Evolutionary conservation across 2,888 invertebrate species (phyloP).

Genomic region (Apamea crenata): DNA sequence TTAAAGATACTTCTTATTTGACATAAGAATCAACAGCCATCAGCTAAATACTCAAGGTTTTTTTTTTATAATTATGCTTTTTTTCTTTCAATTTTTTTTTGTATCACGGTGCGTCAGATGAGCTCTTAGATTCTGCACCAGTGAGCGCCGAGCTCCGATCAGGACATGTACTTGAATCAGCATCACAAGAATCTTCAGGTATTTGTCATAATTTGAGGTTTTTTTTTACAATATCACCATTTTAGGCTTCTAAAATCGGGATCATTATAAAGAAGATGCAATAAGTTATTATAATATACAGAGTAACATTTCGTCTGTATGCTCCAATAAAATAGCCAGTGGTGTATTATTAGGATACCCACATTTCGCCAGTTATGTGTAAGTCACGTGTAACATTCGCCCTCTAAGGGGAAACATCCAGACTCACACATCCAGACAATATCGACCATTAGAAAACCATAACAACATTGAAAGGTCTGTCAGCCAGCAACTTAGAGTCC

Average conservation of each 20-base stretch:
- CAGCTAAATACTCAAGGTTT: too few species aligned
- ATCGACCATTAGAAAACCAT: not conserved
- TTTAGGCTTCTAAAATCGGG: not conserved
- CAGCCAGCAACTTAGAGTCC: not conserved
- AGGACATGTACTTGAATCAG: constrained; percentile 29
- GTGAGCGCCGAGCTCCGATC: constrained; percentile 50
- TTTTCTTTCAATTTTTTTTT: constrained; percentile 23
- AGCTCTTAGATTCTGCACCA: constrained; percentile 46
- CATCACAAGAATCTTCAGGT: constrained; percentile 56
- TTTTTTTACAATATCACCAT: not conserved
- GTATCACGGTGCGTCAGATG: constrained; percentile 38
- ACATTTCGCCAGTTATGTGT: not conserved
- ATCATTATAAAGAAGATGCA: not conserved
- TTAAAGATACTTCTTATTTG: not conserved
- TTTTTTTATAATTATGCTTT: constrained; percentile 9
- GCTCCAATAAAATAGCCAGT: not conserved
- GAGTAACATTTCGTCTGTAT: not conserved
- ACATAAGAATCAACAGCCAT: not conserved
- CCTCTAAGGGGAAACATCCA: not conserved
- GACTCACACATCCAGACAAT: too few species aligned
- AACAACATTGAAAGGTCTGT: not conserved
- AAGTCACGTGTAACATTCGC: not conserved
- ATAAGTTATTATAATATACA: not conserved
- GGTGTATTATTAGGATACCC: not conserved
- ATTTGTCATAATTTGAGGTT: not conserved